These are phyloP conservation scores for Leucozona laternaria DNA, from an alignment of 2,888 invertebrate species.

Conservation along the genomic window DNA sequence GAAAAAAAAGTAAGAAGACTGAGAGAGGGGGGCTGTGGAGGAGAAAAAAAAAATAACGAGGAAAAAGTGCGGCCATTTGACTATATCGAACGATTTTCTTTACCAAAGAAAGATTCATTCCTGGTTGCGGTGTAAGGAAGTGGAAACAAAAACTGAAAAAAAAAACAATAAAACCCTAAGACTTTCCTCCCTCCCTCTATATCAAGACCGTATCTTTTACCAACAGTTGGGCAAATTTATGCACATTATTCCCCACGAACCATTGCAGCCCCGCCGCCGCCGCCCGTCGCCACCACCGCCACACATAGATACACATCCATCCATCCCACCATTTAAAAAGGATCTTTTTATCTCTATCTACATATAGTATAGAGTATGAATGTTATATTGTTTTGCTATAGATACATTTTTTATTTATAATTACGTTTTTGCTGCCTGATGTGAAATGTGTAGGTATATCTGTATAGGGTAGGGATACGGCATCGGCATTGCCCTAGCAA, in stretches of 20 bases:
- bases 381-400: conserved; percentile 53
- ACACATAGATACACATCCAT: conserved; percentile 49
- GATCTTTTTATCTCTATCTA: conserved; percentile 54
- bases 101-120: conserved; percentile 62
- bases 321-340: conserved; percentile 63
- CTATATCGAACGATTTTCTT: conserved; percentile 66
- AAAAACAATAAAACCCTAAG: conserved; percentile 28
- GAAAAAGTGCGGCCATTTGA: conserved; percentile 57
- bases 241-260: conserved; percentile 57
- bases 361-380: background rate
- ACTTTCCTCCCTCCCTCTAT: conserved; percentile 25
- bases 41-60: conserved; percentile 28
- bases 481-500: background rate
- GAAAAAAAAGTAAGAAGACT: conserved; percentile 31
- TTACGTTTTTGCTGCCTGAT: conserved; percentile 35
- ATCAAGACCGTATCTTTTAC: conserved; percentile 24
- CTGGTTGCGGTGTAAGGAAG: conserved; percentile 43
- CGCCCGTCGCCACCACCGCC: too few species aligned
- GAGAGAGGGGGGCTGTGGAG: background rate
- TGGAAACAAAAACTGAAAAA: conserved; percentile 23
- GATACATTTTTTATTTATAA: conserved; percentile 62
- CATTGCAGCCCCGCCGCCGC: conserved; percentile 37
- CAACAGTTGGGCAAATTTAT: conserved; percentile 69
- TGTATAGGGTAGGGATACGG: background rate
- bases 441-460: conserved; percentile 12